Base-by-base conservation (phyloP, 2,113 vertebrate genomes). In the Cettia cetti region DNA sequence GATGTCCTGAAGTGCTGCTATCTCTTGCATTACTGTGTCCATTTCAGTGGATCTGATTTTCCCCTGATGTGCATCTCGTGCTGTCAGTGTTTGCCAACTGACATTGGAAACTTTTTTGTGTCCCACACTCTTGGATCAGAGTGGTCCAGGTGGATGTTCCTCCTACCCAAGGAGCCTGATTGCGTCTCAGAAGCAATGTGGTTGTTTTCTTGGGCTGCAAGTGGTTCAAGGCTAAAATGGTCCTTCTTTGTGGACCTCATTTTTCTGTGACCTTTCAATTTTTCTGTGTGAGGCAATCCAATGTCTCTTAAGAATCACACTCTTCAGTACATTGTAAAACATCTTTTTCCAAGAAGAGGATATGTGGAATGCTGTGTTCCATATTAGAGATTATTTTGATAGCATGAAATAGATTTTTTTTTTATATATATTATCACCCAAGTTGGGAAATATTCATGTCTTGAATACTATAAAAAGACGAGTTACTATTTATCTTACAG, bases 171-270 rank as follows among this genome's bases (percentile, higher is more conserved):
- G 68, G 50, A 91, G 11, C 20, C 31, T 42, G 31, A 52, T 26
- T 65, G 20, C 18, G 18, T 53, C 54, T 80, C 17, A 30, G 27
- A 35, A 22, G 18, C 33, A 56, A 3, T 0, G 0, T 53, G 60
- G 26, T 44, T 4, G 1, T 66, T 49, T 16, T 69, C 42, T 57
- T 70, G 56, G 78, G 61, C 30, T 80, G 44, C 37, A 60, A 9
- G 12, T 28, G 13, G 3, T 64, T 84, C 49, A 37, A 61, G 44
- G n/a, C 24, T 57, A 30, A 90, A 49, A 69, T 18, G 8, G 9
- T 72, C 30, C 7, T 82, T 76, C n/a, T 80, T 90, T 44, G 56
- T 52, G 69, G 65, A 27, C 45, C 44, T 79, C 11, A 1, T 9
- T 53, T 75, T 33, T 45, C 16, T 59, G 40, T 39, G 57, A 53